Evolutionary conservation across 92 coral and sea anemone species (phyloP).

Genomic region (Umimayanthus kanabou): DNA sequence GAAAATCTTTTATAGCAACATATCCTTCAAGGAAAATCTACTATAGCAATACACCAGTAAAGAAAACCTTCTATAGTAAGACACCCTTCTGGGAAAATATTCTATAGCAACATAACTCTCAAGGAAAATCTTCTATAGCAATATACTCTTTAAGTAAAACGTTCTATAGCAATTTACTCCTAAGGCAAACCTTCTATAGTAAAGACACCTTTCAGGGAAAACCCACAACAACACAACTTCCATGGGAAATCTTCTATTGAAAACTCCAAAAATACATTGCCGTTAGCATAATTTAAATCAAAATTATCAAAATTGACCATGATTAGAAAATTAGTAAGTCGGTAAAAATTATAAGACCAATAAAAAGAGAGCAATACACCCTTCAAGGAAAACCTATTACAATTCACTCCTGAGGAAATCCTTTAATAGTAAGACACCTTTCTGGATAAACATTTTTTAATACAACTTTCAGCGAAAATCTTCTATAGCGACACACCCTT

Average conservation of each 20-base stretch:
- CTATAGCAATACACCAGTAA: background rate
- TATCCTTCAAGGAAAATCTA: background rate
- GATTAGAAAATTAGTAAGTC: no score
- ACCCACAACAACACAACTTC: no score
- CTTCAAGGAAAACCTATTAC: background rate
- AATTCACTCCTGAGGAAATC: background rate
- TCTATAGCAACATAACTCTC: no score
- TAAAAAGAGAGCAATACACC: background rate
- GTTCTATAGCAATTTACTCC: no score
- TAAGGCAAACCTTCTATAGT: no score
- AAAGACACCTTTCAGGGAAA: no score
- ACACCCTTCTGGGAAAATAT: background rate
- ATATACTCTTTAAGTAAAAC: no score
- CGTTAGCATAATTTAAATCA: no score
- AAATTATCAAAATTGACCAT: no score
- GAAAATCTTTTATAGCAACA: background rate
- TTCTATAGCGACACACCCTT: background rate
- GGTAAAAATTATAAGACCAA: no score
- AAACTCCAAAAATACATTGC: no score
- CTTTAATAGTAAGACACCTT: background rate
- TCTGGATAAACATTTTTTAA: no score
- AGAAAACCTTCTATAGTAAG: background rate
- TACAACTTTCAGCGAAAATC: background rate
- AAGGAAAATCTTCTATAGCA: background rate
- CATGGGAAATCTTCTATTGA: background rate